A percentile compares a stretch with the other conserved stretches of the same genome.
Conservation (phyloP, 2,888 invertebrate species). For the Andrena bucephala region DNA sequence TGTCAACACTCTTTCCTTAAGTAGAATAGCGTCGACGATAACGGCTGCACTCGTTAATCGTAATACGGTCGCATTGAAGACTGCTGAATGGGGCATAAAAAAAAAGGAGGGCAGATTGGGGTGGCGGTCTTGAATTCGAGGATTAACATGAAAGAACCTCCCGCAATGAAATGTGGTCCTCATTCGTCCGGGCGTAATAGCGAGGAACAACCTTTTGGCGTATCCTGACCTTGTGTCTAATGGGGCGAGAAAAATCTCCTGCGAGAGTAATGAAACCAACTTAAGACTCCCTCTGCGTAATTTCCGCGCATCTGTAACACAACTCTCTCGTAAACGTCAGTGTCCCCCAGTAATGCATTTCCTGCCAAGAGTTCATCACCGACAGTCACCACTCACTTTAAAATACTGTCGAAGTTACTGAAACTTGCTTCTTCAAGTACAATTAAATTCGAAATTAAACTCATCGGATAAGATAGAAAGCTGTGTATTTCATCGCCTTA, state of each 20-base stretch:
- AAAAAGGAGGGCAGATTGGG: background rate
- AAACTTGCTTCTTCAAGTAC: no score
- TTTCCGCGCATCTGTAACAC: background rate
- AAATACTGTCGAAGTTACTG: no score
- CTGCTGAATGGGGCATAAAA: constrained; percentile 18
- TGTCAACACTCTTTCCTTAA: background rate
- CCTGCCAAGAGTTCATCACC: no score
- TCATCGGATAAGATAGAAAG: no score
- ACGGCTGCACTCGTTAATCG: constrained; percentile 32
- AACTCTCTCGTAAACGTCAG: no score
- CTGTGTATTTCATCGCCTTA: no score
- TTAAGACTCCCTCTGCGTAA: background rate
- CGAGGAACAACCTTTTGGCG: constrained; percentile 14
- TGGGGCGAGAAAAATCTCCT: background rate
- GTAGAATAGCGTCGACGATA: constrained; percentile 15
- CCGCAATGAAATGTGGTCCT: constrained; percentile 5
- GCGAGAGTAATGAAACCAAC: background rate
- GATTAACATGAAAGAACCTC: constrained; percentile 37
- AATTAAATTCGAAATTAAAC: no score
- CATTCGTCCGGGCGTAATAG: constrained; percentile 12
- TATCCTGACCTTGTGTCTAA: constrained; percentile 30
- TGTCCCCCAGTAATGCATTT: no score
- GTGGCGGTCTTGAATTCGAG: constrained; percentile 1
- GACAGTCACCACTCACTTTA: no score
- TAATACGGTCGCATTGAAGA: constrained; percentile 27